Percentiles rank a stretch among this genome's conserved stretches.
Conservation (phyloP, 2,113 vertebrate species). For the Lepus europaeus region DNA sequence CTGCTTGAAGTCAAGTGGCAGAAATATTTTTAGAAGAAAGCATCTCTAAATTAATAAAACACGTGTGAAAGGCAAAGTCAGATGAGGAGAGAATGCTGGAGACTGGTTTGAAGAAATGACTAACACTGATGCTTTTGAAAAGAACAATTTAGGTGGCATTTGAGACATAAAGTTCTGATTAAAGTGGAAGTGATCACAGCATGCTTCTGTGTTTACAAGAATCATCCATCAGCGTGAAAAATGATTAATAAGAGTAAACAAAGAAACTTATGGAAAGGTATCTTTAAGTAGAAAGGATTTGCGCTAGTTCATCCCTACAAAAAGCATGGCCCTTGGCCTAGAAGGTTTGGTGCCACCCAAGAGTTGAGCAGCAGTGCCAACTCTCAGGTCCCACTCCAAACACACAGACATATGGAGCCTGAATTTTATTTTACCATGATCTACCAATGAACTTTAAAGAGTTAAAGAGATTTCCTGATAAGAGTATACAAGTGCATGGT, state of each 20-base stretch:
- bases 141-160: background rate
- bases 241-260: background rate
- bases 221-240: background rate
- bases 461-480: background rate
- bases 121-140: background rate
- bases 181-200: background rate
- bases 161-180: background rate
- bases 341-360: background rate
- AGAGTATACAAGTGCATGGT: accelerated
- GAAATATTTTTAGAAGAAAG: background rate
- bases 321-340: background rate
- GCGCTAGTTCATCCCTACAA: background rate
- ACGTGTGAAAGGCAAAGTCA: background rate
- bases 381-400: no score
- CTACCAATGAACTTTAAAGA: background rate
- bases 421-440: background rate
- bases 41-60: background rate
- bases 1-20: background rate
- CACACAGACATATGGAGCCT: background rate
- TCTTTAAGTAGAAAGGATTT: background rate
- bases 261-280: background rate
- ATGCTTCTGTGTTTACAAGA: background rate
- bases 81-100: background rate
- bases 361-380: background rate
- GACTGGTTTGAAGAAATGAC: background rate